phyloP scores from a whole-genome alignment of 2,888 invertebrate species.

The Hymenopus coronatus region DNA sequence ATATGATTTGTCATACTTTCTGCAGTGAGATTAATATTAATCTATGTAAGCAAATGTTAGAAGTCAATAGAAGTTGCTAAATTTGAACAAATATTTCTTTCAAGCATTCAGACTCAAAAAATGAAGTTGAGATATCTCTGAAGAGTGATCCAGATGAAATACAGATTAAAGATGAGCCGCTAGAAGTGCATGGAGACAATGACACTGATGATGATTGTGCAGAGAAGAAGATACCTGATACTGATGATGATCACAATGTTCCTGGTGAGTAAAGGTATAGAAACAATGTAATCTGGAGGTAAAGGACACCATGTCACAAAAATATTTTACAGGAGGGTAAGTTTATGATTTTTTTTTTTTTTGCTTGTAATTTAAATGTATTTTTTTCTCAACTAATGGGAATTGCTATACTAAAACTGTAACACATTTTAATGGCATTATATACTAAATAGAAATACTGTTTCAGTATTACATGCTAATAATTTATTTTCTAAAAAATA shows the following conservation, averaged over 20 bases:
- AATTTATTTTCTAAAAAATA: no score
- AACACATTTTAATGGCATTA: no score
- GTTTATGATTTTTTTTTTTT: no score
- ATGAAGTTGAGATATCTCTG: background rate
- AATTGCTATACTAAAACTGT: no score
- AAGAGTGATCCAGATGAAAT: slow-evolving; percentile 25
- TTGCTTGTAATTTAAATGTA: no score
- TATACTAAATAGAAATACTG: no score
- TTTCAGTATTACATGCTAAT: no score
- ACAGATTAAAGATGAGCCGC: slow-evolving; percentile 28
- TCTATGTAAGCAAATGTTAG: background rate
- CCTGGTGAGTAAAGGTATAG: background rate
- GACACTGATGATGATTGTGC: slow-evolving; percentile 8
- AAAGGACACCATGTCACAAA: background rate
- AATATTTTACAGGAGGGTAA: background rate
- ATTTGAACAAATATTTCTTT: background rate
- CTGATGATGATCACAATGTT: background rate
- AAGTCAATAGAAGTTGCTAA: background rate
- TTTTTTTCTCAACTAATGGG: no score
- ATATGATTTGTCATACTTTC: background rate
- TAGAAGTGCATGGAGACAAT: slow-evolving; percentile 21
- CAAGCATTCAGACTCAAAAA: background rate
- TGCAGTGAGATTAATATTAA: background rate
- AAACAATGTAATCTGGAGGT: background rate
- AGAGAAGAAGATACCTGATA: slow-evolving; percentile 5